phyloP scores from a whole-genome alignment of 2,797 vertebrate species.

The Anableps anableps region DNA sequence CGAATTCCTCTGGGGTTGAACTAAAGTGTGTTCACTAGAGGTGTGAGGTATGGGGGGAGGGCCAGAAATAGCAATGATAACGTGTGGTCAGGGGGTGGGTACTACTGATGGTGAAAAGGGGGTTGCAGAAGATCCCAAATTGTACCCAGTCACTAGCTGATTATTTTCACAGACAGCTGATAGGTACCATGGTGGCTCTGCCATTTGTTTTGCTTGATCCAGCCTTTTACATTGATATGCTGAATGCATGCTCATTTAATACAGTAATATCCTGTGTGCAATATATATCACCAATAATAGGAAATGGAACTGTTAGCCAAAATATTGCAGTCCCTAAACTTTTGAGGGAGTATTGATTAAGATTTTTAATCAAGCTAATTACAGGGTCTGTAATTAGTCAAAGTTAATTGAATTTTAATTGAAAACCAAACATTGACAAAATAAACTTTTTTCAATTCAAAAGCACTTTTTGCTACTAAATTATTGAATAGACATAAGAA shows the following conservation, averaged over 20 bases:
- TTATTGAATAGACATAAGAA: too few species aligned
- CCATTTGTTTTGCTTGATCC: constrained; percentile 71
- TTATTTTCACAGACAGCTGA: constrained; percentile 73
- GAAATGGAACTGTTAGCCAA: background rate
- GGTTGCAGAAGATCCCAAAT: constrained; percentile 55
- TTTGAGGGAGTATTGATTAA: constrained; percentile 33
- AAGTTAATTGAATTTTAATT: too few species aligned
- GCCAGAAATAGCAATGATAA: constrained; percentile 46
- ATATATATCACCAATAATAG: background rate
- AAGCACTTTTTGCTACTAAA: too few species aligned
- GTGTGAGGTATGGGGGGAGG: constrained; percentile 44
- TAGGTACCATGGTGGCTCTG: constrained; percentile 61
- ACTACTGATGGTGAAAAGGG: constrained; percentile 43
- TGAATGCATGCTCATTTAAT: constrained; percentile 39
- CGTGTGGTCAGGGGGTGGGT: constrained; percentile 61
- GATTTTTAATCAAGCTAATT: too few species aligned
- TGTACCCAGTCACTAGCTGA: constrained; percentile 70
- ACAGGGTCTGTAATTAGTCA: too few species aligned
- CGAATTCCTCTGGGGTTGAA: constrained; percentile 79
- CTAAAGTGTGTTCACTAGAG: constrained; percentile 56
- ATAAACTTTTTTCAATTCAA: too few species aligned
- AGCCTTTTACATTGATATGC: constrained; percentile 44
- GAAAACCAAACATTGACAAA: too few species aligned
- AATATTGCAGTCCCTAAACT: constrained; percentile 12
- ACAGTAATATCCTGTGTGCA: constrained; percentile 13